A percentile compares a stretch with the other conserved stretches of the same genome.
These are phyloP conservation scores for Stenodema calcarata DNA, from an alignment of 2,888 invertebrate species.

Conservation along the genomic window DNA sequence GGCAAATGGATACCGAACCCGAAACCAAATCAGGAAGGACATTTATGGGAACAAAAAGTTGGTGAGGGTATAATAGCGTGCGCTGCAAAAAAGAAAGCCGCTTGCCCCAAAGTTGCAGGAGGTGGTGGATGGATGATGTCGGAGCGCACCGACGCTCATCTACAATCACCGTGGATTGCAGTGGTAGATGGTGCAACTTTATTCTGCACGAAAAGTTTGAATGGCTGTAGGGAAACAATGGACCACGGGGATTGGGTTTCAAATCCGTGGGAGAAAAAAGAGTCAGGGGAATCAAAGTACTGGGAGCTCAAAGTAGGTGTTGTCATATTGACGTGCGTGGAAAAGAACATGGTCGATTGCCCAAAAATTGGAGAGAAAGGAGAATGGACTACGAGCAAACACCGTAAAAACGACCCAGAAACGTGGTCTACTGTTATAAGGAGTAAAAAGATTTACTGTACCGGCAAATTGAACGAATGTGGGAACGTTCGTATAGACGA, in stretches of 20 bases:
- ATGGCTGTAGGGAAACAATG: not conserved
- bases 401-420: not conserved
- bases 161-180: not conserved
- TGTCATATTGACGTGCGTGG: not conserved
- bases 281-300: not conserved
- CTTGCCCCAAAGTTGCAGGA: not conserved
- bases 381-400: not conserved
- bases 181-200: not conserved
- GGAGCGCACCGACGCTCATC: not conserved
- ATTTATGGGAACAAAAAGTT: not conserved
- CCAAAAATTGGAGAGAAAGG: not conserved
- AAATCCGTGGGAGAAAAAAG: not conserved
- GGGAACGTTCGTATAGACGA: not conserved
- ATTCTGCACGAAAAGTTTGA: not conserved
- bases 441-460: not conserved
- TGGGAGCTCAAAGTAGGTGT: not conserved
- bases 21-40: not conserved
- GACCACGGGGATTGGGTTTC: not conserved
- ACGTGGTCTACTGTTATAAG: not conserved
- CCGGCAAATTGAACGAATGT: not conserved
- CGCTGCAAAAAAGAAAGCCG: not conserved
- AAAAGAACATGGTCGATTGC: not conserved
- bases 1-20: not conserved
- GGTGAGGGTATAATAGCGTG: not conserved
- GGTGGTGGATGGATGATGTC: not conserved